These are phyloP conservation scores for Lycia hirtaria DNA, from an alignment of 2,888 invertebrate species.

Conservation along the genomic window DNA sequence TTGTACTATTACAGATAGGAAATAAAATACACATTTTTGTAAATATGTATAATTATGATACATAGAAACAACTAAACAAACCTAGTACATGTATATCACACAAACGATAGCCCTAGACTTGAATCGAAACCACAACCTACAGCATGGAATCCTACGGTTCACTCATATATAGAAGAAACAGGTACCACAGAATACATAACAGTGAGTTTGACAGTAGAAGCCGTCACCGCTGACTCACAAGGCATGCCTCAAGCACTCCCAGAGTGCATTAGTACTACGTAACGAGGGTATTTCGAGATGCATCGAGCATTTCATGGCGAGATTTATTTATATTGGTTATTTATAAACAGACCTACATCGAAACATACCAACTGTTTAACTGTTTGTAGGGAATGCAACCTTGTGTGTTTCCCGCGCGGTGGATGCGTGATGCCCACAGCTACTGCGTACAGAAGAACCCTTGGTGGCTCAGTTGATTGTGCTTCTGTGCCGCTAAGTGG, in stretches of 20 bases:
- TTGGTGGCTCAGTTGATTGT: neutral
- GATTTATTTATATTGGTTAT: slow-evolving; percentile 12
- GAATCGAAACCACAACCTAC: too few species aligned
- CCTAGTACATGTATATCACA: too few species aligned
- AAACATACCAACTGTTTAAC: neutral
- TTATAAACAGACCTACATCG: slow-evolving; percentile 6
- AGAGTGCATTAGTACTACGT: too few species aligned
- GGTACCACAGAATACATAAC: neutral
- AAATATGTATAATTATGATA: too few species aligned
- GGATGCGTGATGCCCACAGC: neutral
- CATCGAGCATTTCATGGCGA: neutral
- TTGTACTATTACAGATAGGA: too few species aligned
- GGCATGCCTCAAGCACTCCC: too few species aligned
- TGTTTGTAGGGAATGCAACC: neutral
- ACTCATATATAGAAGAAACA: too few species aligned
- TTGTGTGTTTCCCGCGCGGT: neutral
- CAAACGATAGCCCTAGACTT: too few species aligned
- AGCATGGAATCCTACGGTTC: too few species aligned
- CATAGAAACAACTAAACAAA: too few species aligned
- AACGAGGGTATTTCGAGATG: slow-evolving; percentile 4
- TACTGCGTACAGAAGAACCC: neutral
- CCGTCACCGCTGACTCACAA: neutral
- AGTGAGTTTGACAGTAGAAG: neutral
- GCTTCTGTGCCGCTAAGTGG: too few species aligned
- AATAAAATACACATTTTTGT: too few species aligned